phyloP scores from a whole-genome alignment of 2,797 vertebrate genomes.

The Alfaro cultratus region DNA sequence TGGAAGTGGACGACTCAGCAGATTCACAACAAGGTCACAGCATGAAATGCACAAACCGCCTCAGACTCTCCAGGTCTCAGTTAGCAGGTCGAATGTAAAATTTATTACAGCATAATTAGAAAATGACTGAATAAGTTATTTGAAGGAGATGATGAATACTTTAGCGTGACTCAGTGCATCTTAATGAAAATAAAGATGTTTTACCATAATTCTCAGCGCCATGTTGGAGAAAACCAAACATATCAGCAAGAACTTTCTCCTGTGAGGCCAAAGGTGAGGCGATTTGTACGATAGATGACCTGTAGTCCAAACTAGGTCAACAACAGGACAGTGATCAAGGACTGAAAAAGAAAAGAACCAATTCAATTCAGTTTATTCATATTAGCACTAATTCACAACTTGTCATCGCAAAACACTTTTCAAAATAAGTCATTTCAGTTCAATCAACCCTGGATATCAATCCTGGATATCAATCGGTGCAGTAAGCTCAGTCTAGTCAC shows the following conservation, averaged over 20 bases:
- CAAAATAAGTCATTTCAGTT: no score
- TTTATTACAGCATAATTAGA: not conserved
- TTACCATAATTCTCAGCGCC: not conserved
- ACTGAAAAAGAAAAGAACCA: not conserved
- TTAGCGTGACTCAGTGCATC: not conserved
- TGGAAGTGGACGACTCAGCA: not conserved
- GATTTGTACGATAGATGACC: no score
- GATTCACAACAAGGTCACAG: slow-evolving; percentile 2
- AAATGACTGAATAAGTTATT: not conserved
- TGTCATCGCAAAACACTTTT: no score
- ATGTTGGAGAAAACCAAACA: not conserved
- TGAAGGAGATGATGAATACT: not conserved
- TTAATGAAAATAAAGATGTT: not conserved
- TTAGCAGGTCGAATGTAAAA: not conserved
- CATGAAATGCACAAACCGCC: not conserved
- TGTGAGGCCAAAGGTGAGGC: not conserved
- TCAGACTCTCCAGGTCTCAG: not conserved
- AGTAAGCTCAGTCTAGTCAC: no score
- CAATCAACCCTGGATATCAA: no score
- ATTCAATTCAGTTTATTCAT: no score
- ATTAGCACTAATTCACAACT: no score
- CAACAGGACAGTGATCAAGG: not conserved
- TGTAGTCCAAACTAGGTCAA: no score
- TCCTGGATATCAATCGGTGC: no score
- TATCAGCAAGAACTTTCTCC: not conserved